Conservation (phyloP, 2,888 invertebrate genomes). For the Platycnemis pennipes region DNA sequence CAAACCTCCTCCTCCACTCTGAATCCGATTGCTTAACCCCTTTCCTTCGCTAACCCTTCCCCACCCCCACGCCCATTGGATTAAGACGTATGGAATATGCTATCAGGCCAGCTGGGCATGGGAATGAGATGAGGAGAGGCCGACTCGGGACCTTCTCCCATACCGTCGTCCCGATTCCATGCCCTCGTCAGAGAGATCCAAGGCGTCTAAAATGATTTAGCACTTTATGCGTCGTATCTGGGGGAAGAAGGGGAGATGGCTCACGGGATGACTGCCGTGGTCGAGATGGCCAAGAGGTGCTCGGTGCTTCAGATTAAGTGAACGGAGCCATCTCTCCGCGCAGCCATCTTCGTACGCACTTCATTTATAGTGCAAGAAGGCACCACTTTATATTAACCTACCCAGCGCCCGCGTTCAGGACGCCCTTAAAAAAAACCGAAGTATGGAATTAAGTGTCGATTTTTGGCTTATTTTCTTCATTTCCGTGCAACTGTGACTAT, state of each 20-base stretch:
- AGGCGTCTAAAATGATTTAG: background rate
- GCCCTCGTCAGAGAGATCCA: conserved; percentile 2
- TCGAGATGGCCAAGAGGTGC: background rate
- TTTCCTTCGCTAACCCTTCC: background rate
- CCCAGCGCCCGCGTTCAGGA: too few species aligned
- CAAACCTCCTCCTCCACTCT: background rate
- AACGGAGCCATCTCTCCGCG: background rate
- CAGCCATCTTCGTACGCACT: too few species aligned
- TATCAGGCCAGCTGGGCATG: background rate
- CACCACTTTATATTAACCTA: too few species aligned
- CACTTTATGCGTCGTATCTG: background rate
- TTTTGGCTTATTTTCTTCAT: too few species aligned
- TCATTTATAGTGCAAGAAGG: too few species aligned
- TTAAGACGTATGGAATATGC: background rate
- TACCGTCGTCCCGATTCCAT: background rate
- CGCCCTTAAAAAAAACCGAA: too few species aligned
- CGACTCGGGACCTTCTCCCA: background rate
- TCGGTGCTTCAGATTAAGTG: background rate
- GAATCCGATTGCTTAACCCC: too few species aligned
- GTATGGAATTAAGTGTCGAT: too few species aligned
- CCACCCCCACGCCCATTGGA: background rate
- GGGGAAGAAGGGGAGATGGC: background rate
- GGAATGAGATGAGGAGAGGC: background rate
- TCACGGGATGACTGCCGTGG: background rate
- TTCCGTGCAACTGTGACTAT: too few species aligned